Percentiles rank a stretch among this genome's conserved stretches.
These are phyloP conservation scores for Zoanthus gigantus DNA, from an alignment of 92 coral and sea anemone genomes.

Conservation along the genomic window DNA sequence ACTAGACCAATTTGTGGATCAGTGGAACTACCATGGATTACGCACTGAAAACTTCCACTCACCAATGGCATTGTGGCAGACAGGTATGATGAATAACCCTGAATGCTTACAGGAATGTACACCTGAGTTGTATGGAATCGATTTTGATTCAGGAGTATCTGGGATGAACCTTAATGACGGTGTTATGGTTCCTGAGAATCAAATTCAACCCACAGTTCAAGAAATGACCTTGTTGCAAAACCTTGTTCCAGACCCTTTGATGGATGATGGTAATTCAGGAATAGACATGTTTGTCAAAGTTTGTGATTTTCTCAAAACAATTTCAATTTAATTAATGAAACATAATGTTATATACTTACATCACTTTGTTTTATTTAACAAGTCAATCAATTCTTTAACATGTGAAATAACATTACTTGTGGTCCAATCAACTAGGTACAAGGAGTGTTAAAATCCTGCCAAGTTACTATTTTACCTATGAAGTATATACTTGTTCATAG, in stretches of 20 bases:
- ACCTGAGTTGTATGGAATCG: background rate
- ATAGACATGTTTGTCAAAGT: conserved; percentile 21
- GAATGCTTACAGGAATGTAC: background rate
- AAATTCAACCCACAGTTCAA: background rate
- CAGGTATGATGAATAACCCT: conserved; percentile 16
- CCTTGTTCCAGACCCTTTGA: conserved; percentile 15
- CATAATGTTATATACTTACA: background rate
- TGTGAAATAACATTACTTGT: background rate
- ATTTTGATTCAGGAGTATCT: background rate
- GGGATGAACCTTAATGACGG: background rate
- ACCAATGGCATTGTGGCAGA: conserved; percentile 50
- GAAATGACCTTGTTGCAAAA: background rate
- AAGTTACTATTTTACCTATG: background rate
- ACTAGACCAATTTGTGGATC: conserved; percentile 30
- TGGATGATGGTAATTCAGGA: background rate
- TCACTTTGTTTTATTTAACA: background rate
- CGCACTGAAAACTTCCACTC: background rate
- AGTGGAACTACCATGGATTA: conserved; percentile 61
- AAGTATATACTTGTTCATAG: background rate
- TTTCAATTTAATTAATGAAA: background rate
- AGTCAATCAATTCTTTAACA: background rate
- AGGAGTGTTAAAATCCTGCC: background rate
- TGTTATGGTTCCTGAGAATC: background rate
- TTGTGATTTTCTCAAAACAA: background rate
- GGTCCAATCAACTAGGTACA: background rate